These are phyloP conservation scores for Yoshiicerus persimilis DNA, from an alignment of 1,140 invertebrate species.

Conservation along the genomic window DNA sequence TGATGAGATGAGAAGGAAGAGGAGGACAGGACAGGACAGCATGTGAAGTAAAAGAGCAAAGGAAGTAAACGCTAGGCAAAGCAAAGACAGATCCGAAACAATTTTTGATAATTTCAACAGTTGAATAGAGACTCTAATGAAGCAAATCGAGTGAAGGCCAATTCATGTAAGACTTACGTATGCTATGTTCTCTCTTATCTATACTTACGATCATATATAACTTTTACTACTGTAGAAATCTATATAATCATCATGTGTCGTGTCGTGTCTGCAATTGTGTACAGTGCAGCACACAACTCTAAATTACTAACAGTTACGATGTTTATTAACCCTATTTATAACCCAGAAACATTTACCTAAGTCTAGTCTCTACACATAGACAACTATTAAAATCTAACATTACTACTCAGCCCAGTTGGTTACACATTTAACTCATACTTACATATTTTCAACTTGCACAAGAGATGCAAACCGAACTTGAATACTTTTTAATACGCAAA, in stretches of 20 bases:
- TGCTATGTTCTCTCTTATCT: not conserved
- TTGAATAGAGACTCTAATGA: constrained; percentile 49
- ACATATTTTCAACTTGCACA: no score
- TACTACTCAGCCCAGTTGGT: no score
- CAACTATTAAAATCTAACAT: no score
- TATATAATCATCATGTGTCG: no score
- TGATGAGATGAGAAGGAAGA: not conserved
- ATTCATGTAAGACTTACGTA: not conserved
- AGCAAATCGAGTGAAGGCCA: constrained; percentile 44
- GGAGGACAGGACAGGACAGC: not conserved
- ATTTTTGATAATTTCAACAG: constrained; percentile 48
- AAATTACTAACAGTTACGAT: not conserved
- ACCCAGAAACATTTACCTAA: no score
- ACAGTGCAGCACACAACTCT: not conserved
- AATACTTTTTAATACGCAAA: no score
- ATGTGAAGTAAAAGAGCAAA: not conserved
- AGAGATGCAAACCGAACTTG: no score
- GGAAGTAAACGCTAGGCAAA: not conserved
- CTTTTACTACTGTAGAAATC: no score
- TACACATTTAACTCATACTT: no score
- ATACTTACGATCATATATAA: not conserved
- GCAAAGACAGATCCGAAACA: constrained; percentile 40
- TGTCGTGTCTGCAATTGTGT: not conserved
- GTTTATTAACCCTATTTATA: no score
- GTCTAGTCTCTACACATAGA: no score